Evolutionary conservation across 2,797 vertebrate species (phyloP).

Genomic region (Geotria australis): DNA sequence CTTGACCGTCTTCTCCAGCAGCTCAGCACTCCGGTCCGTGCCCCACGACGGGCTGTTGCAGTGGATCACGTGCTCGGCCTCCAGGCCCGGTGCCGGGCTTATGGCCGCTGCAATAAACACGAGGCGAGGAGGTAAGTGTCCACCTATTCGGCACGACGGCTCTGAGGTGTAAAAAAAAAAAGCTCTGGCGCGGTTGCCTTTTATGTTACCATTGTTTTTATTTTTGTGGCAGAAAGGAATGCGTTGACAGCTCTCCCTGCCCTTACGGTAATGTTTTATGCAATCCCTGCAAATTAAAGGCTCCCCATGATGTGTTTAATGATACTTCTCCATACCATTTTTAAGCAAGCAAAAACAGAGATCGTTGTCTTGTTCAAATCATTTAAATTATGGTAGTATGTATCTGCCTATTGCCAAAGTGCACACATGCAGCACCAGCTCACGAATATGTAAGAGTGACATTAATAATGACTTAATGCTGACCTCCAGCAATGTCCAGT

Average conservation of each 20-base stretch:
- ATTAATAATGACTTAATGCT: conserved; percentile 1
- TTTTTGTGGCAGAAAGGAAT: no score
- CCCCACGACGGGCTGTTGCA: conserved; percentile 87
- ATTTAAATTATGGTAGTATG: no score
- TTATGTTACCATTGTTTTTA: no score
- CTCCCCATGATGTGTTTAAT: no score
- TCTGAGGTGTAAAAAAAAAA: no score
- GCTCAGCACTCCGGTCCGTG: conserved; percentile 66
- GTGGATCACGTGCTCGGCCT: conserved; percentile 88
- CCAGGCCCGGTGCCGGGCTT: conserved; percentile 46
- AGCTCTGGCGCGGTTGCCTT: no score
- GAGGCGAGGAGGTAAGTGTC: background rate
- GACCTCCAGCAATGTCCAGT: conserved; percentile 76
- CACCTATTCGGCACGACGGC: background rate
- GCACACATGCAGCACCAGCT: background rate
- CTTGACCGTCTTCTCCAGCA: conserved; percentile 87
- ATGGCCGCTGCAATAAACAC: conserved; percentile 23
- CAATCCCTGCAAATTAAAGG: no score
- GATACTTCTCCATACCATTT: no score
- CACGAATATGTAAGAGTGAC: background rate
- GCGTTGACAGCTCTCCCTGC: no score
- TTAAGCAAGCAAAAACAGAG: no score
- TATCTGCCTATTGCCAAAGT: background rate
- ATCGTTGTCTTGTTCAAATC: no score
- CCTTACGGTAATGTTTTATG: no score